Evolutionary conservation across 2,113 vertebrate species (phyloP), one percentile per base, ranked within the genome.

Genomic region (Hystrix brachyura): DNA sequence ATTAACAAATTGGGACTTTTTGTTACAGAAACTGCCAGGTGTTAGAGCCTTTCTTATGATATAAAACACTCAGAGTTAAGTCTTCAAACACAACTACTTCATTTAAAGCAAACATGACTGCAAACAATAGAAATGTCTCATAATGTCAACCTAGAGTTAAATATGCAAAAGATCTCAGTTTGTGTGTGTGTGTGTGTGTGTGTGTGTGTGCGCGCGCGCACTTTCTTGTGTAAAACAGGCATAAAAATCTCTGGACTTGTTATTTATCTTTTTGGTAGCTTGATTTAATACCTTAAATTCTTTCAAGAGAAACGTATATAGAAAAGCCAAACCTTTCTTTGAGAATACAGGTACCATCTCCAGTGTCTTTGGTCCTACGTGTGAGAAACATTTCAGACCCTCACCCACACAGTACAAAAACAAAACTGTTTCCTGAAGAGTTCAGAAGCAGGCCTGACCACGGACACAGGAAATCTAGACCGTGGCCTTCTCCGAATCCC

Each of bases 321-420:
- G n/a, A 43, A 23, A 85, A 80, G n/a, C 13, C 8, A 3, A 21
- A 53, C 60, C 57, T 53, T 11, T 23, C 78, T 55, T 72, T n/a
- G 12, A 64, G n/a, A 74, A 74, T 25, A n/a, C 9, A 38, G 15
- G 43, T 6, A 2, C 21, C 8, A 11, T 7, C 53, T 65, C 60
- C n/a, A 13, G 12, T 3, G 25, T 7, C 27, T 3, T 0, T 0
- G 5, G 5, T 48, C 64, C 67, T 38, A 19, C 13, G 17, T 1
- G 15, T 19, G 53, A 10, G 65, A 69, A 55, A 62, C 12, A 11
- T 8, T 82, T 29, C 25, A 2, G n/a, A 17, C 5, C 38, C 57
- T 43, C 43, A 51, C 38, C 29, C 21, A 13, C 4, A 46, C 87
- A 25, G n/a, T 9, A 46, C 15, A 85, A 80, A 91, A 51, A 43